Base-by-base conservation (phyloP, 2,888 invertebrate species). In the Chrysomela aeneicollis region DNA sequence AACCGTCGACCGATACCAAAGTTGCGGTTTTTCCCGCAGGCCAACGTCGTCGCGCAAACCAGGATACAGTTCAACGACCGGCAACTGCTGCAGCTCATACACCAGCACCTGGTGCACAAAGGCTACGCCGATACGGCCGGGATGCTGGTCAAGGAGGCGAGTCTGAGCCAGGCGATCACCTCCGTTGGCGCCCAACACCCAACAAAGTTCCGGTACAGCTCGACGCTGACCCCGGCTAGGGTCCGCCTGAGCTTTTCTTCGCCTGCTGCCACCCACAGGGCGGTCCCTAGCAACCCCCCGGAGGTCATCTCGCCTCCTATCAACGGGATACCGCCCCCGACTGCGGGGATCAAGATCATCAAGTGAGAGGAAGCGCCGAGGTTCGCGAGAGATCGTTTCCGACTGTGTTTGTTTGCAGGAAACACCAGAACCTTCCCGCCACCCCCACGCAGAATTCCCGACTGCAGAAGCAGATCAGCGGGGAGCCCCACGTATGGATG, bases 31-130 rank as follows among this genome's bases (percentile, higher is more conserved):
- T 67, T 68, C 67, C 79, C 77, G 1, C 78, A 90, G 90, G 93
- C 97, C 0, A 95, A 95, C 82, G 94, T 98, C 50, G 96, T 98
- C 0, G 97, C 97, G 0, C 96, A 97, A 83, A 98, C 98, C 0
- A 90, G 93, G 69, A 98, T 99, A 66, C 92, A 92, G 77, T 99
- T 94, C 86, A 95, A 97, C 82, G 95, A 96, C 80, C 90, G 92
- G 50, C 97, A 99, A 82, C 85, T 99, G 35, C 88, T 96, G 72
- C 94, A 96, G 80, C 85, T 99, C 10, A 96, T 99, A 52, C 90
- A 94, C 77, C 92, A 94, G 62, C 97, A 98, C 84, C 85, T 98
- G 59, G 79, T 88, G 32, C 87, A 89, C 1, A 90, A 93, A 74
- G 97, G 94, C 0, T 86, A 92, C 55, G 65, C 79, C 0, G 91